Base-by-base conservation (phyloP, 2,888 invertebrate species). In the Actias luna region DNA sequence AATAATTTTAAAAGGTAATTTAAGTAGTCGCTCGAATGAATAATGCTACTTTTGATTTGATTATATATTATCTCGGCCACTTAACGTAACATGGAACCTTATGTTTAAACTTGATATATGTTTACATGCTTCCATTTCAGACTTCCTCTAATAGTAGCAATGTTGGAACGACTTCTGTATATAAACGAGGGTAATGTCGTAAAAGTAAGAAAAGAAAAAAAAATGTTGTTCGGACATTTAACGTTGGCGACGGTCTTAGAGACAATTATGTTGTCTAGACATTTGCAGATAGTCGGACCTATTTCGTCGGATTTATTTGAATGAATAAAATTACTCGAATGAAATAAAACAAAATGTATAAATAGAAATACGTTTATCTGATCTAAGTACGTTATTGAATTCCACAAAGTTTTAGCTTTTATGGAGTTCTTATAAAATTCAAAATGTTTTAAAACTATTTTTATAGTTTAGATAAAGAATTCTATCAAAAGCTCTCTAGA, bases 1-100 rank as follows among this genome's bases (percentile, higher is more conserved):
- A 64, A 42, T 67, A 62, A 63, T 58, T 65, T 64, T 65, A 63
- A 58, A 63, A 64, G 61, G 59, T 52, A 61, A 61, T 39, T 61
- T 58, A 52, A 52, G 64, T 61, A 64, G 64, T 61, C 58, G 27
- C 39, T 50, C 55, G 12, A 52, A 10, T 14, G 42, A 55, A 42
- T 31, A 61, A 42, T 42, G 42, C 31, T 31, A 27, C 31, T 42
- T 39, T 46, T 33, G 25, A 58, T 42, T n/a, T 18, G 29, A 22
- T 31, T 57, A 25, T 12, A 25, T 39, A 58, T 62, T 42, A 62
- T 58, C 36, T 29, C 22, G n/a, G 8, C 14, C 29, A 55, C 55
- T 55, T 50, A 55, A n/a, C n/a, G 27, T 55, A 55, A 55, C 29
- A n/a, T 29, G 55, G 29, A 55, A 55, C 5, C 29, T 25, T 25